Percentiles rank a stretch among this genome's conserved stretches.
Evolutionary conservation across 2,113 vertebrate species (phyloP).

Genomic region (Hypomesus transpacificus): DNA sequence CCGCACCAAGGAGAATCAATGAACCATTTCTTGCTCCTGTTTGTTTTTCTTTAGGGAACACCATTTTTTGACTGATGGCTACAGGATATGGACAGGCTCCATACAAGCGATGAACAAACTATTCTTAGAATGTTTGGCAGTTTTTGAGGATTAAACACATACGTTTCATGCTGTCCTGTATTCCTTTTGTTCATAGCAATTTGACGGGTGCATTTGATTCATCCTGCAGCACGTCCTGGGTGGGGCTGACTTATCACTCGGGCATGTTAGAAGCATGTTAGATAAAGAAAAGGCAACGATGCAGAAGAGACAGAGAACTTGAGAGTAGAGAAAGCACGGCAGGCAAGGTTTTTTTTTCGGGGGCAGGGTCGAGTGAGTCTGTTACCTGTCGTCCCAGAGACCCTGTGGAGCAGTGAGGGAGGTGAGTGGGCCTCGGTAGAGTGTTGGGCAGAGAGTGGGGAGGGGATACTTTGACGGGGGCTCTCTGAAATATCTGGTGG

Average conservation of each 20-base stretch:
- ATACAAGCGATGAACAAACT: no score
- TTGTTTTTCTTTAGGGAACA: no score
- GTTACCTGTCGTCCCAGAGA: constrained; percentile 85
- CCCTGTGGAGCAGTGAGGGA: constrained; percentile 66
- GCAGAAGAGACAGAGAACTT: neutral
- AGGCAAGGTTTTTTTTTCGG: constrained; percentile 36
- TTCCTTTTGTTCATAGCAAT: no score
- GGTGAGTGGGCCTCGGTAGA: constrained; percentile 61
- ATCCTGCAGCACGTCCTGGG: neutral
- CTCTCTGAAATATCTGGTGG: constrained; percentile 87
- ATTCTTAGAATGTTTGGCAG: no score
- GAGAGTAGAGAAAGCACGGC: neutral
- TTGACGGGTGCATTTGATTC: no score
- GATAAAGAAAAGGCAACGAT: neutral
- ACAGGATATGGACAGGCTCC: no score
- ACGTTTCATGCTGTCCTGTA: neutral
- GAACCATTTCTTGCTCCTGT: no score
- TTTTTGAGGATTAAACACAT: no score
- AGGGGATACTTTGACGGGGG: constrained; percentile 66
- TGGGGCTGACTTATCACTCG: neutral
- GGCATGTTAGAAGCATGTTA: neutral
- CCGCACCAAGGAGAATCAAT: neutral
- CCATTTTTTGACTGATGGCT: no score
- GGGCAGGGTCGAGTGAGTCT: constrained; percentile 9
- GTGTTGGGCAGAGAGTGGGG: constrained; percentile 68